Conservation (phyloP, 1,140 invertebrate genomes). For the Babylonia areolata region DNA sequence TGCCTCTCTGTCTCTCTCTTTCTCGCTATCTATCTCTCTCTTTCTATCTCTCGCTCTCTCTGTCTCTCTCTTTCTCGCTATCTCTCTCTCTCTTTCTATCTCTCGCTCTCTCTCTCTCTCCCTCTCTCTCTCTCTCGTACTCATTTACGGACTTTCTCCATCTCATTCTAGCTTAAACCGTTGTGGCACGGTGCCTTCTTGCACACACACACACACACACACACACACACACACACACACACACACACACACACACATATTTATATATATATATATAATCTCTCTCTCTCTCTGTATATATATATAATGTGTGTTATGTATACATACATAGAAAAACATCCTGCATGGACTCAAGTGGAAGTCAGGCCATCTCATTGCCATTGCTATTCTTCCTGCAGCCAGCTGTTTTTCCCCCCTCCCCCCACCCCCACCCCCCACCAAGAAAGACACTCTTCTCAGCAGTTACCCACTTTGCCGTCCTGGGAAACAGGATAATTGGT, state of each 20-base stretch:
- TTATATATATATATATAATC: no score
- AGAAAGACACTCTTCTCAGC: no score
- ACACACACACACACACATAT: no score
- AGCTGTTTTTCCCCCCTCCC: not conserved
- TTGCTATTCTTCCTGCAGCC: no score
- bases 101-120: not conserved
- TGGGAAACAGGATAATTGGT: slow-evolving; percentile 32
- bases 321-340: no score
- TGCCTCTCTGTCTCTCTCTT: not conserved
- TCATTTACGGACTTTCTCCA: not conserved
- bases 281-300: not conserved
- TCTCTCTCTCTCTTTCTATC: not conserved
- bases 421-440: not conserved
- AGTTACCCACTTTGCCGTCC: slow-evolving; percentile 16
- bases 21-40: not conserved
- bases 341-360: no score
- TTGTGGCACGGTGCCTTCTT: no score
- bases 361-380: no score
- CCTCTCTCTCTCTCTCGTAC: not conserved
- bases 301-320: no score
- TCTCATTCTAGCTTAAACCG: not conserved
- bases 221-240: no score
- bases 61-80: not conserved
- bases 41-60: no score
- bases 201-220: no score